Evolutionary conservation across 2,113 vertebrate species (phyloP).

Genomic region (Otis tarda): DNA sequence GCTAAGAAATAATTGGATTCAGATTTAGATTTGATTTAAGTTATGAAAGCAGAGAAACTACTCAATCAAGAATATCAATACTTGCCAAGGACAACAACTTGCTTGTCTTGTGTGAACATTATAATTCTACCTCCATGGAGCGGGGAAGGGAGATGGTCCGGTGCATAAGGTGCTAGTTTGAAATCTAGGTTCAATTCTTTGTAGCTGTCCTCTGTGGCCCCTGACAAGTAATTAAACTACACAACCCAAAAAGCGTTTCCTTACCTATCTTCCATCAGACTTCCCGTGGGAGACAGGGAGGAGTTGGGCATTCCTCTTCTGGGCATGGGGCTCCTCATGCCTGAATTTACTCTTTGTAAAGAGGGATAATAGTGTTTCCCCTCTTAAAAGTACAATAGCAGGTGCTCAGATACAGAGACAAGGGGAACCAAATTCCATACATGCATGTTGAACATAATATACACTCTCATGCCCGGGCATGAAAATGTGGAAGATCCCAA

Average conservation of each 20-base stretch:
- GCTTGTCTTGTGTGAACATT: background rate
- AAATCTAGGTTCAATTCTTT: background rate
- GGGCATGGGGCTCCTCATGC: background rate
- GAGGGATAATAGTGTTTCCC: background rate
- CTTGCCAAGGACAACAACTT: background rate
- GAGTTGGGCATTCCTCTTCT: background rate
- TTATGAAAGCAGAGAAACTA: background rate
- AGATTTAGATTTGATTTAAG: slow-evolving; percentile 18
- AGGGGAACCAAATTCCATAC: background rate
- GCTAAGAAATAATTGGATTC: background rate
- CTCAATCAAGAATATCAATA: background rate
- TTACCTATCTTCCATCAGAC: background rate
- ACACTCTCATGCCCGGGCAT: background rate
- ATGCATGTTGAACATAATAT: background rate
- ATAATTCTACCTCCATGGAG: background rate
- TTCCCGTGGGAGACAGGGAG: background rate
- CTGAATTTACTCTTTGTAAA: background rate
- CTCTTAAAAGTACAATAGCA: background rate
- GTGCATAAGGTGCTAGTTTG: background rate
- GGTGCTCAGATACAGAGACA: background rate
- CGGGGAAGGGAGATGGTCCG: background rate
- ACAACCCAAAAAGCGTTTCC: background rate
- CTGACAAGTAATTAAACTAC: background rate
- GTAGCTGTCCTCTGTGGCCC: background rate
- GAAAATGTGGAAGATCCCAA: background rate